Evolutionary conservation across 2,797 vertebrate species (phyloP), one percentile per base, ranked within the genome.

Genomic region (Synaphobranchus kaupii): DNA sequence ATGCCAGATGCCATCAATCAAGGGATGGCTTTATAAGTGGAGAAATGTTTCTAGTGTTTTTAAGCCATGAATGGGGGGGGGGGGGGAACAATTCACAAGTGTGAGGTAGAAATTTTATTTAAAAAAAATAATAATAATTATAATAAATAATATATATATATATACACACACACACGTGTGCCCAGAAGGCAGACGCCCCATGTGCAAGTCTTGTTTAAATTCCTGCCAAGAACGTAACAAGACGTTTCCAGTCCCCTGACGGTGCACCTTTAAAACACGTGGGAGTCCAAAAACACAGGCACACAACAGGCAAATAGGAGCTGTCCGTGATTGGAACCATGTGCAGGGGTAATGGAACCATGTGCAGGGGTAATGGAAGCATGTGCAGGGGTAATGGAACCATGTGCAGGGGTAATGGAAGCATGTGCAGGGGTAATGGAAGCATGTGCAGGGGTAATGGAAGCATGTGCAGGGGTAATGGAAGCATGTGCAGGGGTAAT

Each of bases 281-380:
- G 66, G 86, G 82, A 92, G 88, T 84, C 84, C 0, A 54, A 89
- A 90, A 91, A 84, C 88, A 89, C 87, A 91, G 86, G 90, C 87
- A 86, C 90, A 81, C 87, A 88, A 87, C 88, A 58, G 89, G 88
- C 89, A 88, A 63, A 87, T 87, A 60, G 85, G 87, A 86, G 89
- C 86, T 90, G 88, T 90, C 87, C 84, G 52, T 91, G 58, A 92
- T 92, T 89, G 81, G 90, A 92, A 94, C 85, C 91, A 93, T 88
- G 80, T 90, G 91, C 25, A 48, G 31, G 54, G 56, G 39, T 81
- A 87, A 87, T 85, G 86, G 71, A 88, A 88, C n/a, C n/a, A n/a
- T n/a, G n/a, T n/a, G n/a, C n/a, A n/a, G n/a, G n/a, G n/a, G n/a
- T n/a, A n/a, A n/a, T n/a, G n/a, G n/a, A n/a, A n/a, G n/a, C n/a